phyloP scores from a whole-genome alignment of 2,888 invertebrate genomes.

The Cryptophagus acutangulus region DNA sequence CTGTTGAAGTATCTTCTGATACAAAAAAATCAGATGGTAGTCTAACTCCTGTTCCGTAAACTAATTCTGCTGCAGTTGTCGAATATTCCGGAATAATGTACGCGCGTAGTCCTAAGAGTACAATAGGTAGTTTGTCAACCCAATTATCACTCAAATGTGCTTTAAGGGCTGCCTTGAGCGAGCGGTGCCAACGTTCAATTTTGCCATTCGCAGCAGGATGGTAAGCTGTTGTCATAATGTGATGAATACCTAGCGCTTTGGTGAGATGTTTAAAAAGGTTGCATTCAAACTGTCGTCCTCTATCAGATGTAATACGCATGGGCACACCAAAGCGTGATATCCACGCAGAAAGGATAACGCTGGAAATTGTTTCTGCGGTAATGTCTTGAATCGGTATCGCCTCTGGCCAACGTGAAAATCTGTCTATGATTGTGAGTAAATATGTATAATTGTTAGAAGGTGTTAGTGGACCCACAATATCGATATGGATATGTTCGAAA shows the following conservation, averaged over 20 bases:
- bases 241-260: constrained; percentile 11
- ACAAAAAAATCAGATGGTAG: constrained; percentile 30
- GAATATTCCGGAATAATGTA: constrained; percentile 4
- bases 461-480: constrained; percentile 21
- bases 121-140: constrained; percentile 15
- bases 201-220: constrained; percentile 21
- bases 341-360: too few species aligned
- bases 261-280: not conserved
- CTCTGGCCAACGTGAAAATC: constrained; percentile 22
- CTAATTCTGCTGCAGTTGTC: constrained; percentile 28
- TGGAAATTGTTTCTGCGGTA: constrained; percentile 4
- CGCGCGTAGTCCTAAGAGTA: constrained; percentile 8
- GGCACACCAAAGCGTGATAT: constrained; percentile 7
- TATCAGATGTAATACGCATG: constrained; percentile 20
- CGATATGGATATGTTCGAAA: constrained; percentile 14
- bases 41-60: constrained; percentile 32
- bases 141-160: constrained; percentile 14
- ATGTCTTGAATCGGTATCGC: constrained; percentile 15
- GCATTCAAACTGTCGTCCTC: constrained; percentile 5
- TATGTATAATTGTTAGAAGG: constrained; percentile 13
- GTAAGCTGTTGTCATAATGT: constrained; percentile 22
- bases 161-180: constrained; percentile 4
- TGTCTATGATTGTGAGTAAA: constrained; percentile 18
- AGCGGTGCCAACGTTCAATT: constrained; percentile 18
- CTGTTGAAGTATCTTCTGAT: not conserved